phyloP scores from a whole-genome alignment of 2,797 vertebrate species.

The Sebastes trivittatus region DNA sequence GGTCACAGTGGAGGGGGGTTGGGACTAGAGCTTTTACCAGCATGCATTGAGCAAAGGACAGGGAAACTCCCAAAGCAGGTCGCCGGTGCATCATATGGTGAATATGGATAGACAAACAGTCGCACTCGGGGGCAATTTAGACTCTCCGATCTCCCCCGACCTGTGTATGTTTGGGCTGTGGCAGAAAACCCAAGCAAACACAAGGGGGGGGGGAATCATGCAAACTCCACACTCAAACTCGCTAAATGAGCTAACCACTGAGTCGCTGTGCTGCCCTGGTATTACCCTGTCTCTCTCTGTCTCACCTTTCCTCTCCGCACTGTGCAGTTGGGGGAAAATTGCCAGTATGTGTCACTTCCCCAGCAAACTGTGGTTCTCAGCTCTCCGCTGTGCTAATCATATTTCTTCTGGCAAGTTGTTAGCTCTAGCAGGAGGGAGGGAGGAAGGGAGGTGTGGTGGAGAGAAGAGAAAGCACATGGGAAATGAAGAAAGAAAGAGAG shows the following conservation, averaged over 20 bases:
- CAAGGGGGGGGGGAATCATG: slow-evolving; percentile 9
- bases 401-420: slow-evolving; percentile 72
- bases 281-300: slow-evolving; percentile 45
- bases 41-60: slow-evolving; percentile 29
- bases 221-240: slow-evolving; percentile 34
- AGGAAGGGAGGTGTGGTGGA: slow-evolving; percentile 16
- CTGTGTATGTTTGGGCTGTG: slow-evolving; percentile 42
- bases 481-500: slow-evolving; percentile 27
- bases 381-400: slow-evolving; percentile 73
- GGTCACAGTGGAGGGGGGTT: background rate
- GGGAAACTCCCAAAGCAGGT: slow-evolving; percentile 22
- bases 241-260: slow-evolving; percentile 54
- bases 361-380: slow-evolving; percentile 58
- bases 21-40: slow-evolving; percentile 24
- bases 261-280: slow-evolving; percentile 48
- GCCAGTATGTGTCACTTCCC: slow-evolving; percentile 44
- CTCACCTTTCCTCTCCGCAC: slow-evolving; percentile 46
- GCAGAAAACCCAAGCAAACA: slow-evolving; percentile 33
- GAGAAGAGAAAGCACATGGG: slow-evolving; percentile 36
- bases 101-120: slow-evolving; percentile 40
- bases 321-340: slow-evolving; percentile 46
- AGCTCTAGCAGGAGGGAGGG: slow-evolving; percentile 41
- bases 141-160: slow-evolving; percentile 23
- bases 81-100: slow-evolving; percentile 19
- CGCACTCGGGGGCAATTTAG: slow-evolving; percentile 48